These are phyloP conservation scores for Nicator chloris DNA, from an alignment of 2,113 vertebrate genomes.

Conservation along the genomic window DNA sequence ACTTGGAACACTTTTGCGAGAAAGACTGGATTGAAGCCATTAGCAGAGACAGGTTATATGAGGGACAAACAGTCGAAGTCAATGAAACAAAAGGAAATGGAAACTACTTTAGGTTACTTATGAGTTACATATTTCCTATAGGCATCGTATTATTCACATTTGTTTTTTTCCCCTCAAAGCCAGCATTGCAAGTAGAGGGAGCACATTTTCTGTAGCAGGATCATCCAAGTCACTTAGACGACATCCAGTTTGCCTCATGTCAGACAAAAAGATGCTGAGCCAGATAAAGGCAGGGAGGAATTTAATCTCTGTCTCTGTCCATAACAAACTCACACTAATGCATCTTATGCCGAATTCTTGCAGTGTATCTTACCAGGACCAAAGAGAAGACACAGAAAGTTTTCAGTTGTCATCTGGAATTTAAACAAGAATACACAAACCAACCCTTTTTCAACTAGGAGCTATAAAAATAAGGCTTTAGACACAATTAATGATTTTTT, in stretches of 20 bases:
- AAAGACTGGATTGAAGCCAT: not conserved
- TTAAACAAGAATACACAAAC: not conserved
- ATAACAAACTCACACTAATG: not conserved
- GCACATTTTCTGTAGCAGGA: not conserved
- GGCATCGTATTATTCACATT: accelerated
- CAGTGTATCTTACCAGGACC: not conserved
- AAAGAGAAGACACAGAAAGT: not conserved
- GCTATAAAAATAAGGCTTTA: not conserved
- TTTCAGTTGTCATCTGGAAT: not conserved
- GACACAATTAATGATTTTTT: not conserved
- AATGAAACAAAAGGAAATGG: not conserved
- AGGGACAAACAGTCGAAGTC: accelerated
- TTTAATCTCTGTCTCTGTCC: not conserved
- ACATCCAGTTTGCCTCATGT: not conserved
- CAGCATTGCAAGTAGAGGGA: not conserved
- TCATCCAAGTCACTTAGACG: not conserved
- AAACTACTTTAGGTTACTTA: not conserved
- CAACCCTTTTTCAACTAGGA: not conserved
- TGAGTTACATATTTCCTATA: not conserved
- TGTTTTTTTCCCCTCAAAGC: not conserved
- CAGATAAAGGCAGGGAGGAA: not conserved
- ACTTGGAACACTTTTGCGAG: not conserved
- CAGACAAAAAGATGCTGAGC: not conserved
- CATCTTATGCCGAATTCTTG: not conserved
- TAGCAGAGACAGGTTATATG: not conserved